Conservation (phyloP, 2,888 invertebrate genomes). For the Agriopis aurantiaria region DNA sequence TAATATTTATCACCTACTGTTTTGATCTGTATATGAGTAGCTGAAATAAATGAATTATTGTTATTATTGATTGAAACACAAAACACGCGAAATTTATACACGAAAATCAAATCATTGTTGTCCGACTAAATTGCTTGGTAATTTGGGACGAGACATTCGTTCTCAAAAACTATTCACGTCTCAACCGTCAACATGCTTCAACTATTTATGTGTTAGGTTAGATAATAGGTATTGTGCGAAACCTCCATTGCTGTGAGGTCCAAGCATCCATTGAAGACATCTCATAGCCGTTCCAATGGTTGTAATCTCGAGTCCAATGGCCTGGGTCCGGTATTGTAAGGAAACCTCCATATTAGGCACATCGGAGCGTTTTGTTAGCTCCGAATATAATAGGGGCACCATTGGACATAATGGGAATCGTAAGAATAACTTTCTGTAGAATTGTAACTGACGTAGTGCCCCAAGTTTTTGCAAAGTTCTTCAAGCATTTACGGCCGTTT, state of each 20-base stretch:
- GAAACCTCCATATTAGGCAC: constrained; percentile 28
- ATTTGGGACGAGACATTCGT: not conserved
- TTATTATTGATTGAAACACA: no score
- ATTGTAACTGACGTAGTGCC: constrained; percentile 5
- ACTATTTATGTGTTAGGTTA: constrained; percentile 2
- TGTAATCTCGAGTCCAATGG: constrained; percentile 59
- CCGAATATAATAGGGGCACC: constrained; percentile 14
- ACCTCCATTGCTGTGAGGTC: constrained; percentile 20
- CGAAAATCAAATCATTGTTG: no score
- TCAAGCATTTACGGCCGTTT: no score
- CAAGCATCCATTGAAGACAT: constrained; percentile 47
- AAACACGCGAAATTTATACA: no score
- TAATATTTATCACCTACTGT: no score
- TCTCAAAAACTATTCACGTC: not conserved
- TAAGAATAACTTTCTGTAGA: constrained; percentile 14
- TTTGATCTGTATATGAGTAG: no score
- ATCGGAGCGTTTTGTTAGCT: constrained; percentile 28
- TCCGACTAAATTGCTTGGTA: not conserved
- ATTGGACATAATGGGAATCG: constrained; percentile 13
- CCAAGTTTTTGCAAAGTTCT: not conserved
- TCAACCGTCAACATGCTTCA: not conserved
- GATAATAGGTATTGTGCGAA: constrained; percentile 8
- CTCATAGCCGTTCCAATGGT: constrained; percentile 56
- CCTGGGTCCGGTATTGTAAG: constrained; percentile 53
- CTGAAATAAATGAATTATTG: no score